Evolutionary conservation across 2,888 invertebrate genomes (phyloP), one percentile per base, ranked within the genome.

Genomic region (Agrochola macilenta): DNA sequence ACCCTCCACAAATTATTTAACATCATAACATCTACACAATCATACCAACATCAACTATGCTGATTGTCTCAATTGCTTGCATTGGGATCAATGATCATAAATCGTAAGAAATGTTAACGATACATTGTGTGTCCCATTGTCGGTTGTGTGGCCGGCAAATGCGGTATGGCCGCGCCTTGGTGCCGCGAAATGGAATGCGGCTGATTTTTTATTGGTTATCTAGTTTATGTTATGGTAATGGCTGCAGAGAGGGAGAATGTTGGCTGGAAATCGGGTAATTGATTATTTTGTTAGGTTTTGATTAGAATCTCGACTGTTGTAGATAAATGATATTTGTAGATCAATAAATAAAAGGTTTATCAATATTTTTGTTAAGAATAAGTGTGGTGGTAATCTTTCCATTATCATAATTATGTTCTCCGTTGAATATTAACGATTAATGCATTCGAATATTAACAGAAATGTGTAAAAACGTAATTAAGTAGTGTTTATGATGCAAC

Each of bases 11-110:
- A 69, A 76, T 68, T 61, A 64, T 76, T 65, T 30, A 63, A 66
- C 63, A 69, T 70, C 69, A 58, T 30, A 49, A 39, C 49, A 72
- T 61, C 26, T 61, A 66, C 54, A 49, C 64, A 58, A 49, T 39
- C 39, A 46, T 54, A 60, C 68, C 26, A 68, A n/a, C 64, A 72
- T 70, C 60, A 69, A 63, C 60, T 78, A 49, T 69, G 39, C 84
- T 92, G 91, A 93, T 93, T 93, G 93, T 87, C 88, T 91, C 92
- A 94, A 94, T 93, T 93, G 93, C 82, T 76, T 79, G 74, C 86
- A 85, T 80, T 86, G 81, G 73, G 81, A 76, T 79, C 87, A 90
- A 89, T 90, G 75, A 88, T 84, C 76, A 88, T 86, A 86, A 89
- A 89, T 89, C 78, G 81, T 73, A 78, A 83, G 78, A 76, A 78